Conservation (phyloP, 2,113 vertebrate genomes). For the Paradisaea rubra region DNA sequence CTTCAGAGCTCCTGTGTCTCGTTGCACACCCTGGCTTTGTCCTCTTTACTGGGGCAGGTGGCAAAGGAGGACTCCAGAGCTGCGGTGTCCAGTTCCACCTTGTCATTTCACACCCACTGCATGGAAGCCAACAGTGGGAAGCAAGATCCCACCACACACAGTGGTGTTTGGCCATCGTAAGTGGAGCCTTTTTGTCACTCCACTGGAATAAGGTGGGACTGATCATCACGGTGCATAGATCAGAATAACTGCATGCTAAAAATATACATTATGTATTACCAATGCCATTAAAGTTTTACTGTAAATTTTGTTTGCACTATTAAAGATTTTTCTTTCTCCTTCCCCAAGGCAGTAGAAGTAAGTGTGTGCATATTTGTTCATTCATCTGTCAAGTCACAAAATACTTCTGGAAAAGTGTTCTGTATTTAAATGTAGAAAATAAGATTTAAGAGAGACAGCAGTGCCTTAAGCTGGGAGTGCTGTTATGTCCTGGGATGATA, state of each 20-base stretch:
- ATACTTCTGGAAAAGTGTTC: background rate
- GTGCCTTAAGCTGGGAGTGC: background rate
- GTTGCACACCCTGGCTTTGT: fast-evolving
- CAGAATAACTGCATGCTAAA: background rate
- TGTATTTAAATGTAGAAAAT: background rate
- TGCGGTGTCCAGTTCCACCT: fast-evolving
- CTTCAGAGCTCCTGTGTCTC: fast-evolving
- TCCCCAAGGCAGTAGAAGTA: background rate
- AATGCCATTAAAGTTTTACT: background rate
- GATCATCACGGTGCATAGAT: background rate
- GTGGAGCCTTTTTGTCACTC: background rate
- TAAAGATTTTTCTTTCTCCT: background rate
- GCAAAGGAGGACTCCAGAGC: background rate
- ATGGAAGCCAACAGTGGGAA: background rate
- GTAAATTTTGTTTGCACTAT: background rate
- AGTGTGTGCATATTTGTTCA: background rate
- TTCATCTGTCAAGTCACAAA: background rate
- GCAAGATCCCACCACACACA: background rate
- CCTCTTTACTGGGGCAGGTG: background rate
- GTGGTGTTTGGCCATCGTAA: background rate
- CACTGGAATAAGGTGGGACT: background rate
- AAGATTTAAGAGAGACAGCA: background rate
- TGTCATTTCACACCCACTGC: fast-evolving
- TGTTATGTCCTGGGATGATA: background rate
- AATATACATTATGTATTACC: background rate